Base-by-base conservation (phyloP, 2,113 vertebrate species). In the Cyprinus carpio region DNA sequence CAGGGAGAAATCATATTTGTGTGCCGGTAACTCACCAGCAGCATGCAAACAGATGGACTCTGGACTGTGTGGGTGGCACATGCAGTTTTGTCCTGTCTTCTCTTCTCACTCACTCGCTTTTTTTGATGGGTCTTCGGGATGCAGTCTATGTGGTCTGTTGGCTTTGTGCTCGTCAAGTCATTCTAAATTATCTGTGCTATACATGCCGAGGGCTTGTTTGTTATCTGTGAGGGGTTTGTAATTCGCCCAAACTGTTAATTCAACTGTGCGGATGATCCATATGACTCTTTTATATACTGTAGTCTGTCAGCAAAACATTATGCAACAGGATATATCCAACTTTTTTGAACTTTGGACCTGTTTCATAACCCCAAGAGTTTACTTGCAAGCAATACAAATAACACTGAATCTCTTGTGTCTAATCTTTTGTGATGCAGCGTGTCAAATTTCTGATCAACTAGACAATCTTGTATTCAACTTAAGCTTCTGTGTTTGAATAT, bases 31-130 rank as follows among this genome's bases (percentile, higher is more conserved):
- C 88, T 87, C 81, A 85, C 85, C 87, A 88, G 51, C 87, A 88
- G 85, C 85, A 88, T 69, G 83, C 87, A 83, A 88, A 81, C 87
- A 88, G 87, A 88, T 88, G 88, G 87, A 80, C 78, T 81, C 80
- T 83, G 85, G 87, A 87, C 87, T 87, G 89, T 90, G 89, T 88
- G 89, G 89, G 89, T 75, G 87, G 87, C 81, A 88, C 83, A 85
- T 90, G 83, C 87, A 84, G 88, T 90, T 85, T 72, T 82, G 78
- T 86, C 77, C 81, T 71, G 56, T 62, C 81, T 62, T 58, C 51
- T 83, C 49, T 69, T 79, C 64, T 77, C 64, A 74, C 78, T 81
- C 49, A 46, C 72, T 83, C 56, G 15, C 34, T 49, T 86, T 56
- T 49, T 49, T 49, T 49, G 76, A 72, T 62, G 40, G 79, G 77